Conservation (phyloP, 1,140 invertebrate species). For the Vollenhovia emeryi region DNA sequence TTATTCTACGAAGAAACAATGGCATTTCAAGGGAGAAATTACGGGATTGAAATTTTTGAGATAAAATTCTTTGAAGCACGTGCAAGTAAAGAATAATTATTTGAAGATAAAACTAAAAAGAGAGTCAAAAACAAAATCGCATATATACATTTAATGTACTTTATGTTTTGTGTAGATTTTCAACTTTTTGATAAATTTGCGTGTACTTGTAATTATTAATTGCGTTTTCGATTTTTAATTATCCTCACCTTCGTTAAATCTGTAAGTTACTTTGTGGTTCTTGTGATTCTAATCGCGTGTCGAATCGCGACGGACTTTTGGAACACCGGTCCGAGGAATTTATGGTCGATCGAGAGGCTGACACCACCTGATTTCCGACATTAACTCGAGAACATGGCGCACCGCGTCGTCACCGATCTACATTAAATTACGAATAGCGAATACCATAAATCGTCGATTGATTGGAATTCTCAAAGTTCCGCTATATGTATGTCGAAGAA, state of each 20-base stretch:
- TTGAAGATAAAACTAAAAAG: background rate
- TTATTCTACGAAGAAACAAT: background rate
- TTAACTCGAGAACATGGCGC: background rate
- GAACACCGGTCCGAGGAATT: background rate
- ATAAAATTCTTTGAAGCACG: background rate
- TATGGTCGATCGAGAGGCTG: background rate
- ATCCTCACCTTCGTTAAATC: background rate
- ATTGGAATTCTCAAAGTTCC: slow-evolving; percentile 22
- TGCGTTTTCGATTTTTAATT: background rate
- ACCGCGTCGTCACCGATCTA: background rate
- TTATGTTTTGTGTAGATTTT: background rate
- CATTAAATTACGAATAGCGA: background rate
- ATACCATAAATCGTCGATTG: slow-evolving; percentile 26
- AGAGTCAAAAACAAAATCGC: background rate
- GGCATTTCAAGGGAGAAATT: background rate
- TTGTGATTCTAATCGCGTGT: background rate
- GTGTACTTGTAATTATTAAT: background rate
- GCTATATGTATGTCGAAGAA: background rate
- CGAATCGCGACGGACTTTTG: background rate
- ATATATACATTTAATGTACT: background rate
- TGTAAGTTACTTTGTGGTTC: background rate
- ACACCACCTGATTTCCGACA: too few relatives aligned
- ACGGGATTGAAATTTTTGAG: background rate
- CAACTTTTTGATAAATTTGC: background rate
- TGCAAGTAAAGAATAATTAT: background rate